These are phyloP conservation scores for Halocaridina rubra DNA, from an alignment of 2,888 invertebrate genomes.

Conservation along the genomic window DNA sequence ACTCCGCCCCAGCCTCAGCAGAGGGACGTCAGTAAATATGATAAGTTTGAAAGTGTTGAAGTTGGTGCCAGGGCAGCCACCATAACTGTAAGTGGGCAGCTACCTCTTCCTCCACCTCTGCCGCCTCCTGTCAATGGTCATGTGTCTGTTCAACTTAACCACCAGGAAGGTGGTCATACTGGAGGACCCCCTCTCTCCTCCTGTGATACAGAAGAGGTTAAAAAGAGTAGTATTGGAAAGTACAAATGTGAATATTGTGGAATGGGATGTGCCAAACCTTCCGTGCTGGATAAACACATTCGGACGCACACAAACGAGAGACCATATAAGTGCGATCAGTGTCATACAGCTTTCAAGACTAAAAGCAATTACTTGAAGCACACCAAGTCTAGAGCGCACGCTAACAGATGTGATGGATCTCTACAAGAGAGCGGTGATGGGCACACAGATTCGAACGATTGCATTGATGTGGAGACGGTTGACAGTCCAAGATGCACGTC, in stretches of 20 bases:
- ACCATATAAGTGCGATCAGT: slow-evolving; percentile 53
- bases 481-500: slow-evolving; percentile 7
- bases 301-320: slow-evolving; percentile 61
- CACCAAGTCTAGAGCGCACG: slow-evolving; percentile 51
- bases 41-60: slow-evolving; percentile 2
- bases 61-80: not conserved
- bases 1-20: not conserved
- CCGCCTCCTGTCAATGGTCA: slow-evolving; percentile 37
- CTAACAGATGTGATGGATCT: slow-evolving; percentile 30
- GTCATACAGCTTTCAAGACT: slow-evolving; percentile 57
- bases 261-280: slow-evolving; percentile 53
- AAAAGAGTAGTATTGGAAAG: slow-evolving; percentile 44
- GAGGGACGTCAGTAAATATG: not conserved
- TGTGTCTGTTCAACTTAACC: not conserved
- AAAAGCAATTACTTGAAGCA: slow-evolving; percentile 58
- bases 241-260: slow-evolving; percentile 54
- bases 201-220: slow-evolving; percentile 14
- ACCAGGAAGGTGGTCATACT: not conserved
- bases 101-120: too few species aligned
- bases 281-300: slow-evolving; percentile 57
- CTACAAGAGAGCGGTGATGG: slow-evolving; percentile 24
- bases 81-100: not conserved
- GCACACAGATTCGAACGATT: slow-evolving; percentile 31
- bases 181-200: not conserved
- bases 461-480: slow-evolving; percentile 17